Evolutionary conservation across 2,797 vertebrate genomes (phyloP).

Genomic region (Falco columbarius): DNA sequence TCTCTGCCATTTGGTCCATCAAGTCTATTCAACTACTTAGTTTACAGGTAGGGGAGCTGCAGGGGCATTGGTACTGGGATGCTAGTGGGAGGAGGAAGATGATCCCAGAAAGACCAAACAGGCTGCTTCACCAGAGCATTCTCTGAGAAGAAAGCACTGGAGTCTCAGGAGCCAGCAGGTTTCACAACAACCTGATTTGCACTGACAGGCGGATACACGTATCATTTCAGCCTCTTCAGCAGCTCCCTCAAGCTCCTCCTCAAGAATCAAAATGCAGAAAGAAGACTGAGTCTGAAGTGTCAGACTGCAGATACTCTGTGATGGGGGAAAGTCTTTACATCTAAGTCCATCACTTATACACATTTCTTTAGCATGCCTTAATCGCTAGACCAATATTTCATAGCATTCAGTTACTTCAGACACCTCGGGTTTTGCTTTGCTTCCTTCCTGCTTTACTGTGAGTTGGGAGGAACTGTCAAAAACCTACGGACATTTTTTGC

Average conservation of each 20-base stretch:
- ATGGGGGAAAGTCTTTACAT: neutral
- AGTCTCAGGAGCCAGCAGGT: neutral
- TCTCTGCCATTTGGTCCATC: neutral
- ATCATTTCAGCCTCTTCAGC: neutral
- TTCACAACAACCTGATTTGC: neutral
- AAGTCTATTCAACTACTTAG: neutral
- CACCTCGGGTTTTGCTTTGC: neutral
- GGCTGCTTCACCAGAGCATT: neutral
- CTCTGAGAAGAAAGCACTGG: neutral
- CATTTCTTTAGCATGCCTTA: neutral
- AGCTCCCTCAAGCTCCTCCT: neutral
- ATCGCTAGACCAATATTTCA: neutral
- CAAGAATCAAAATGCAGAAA: neutral
- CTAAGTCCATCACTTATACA: neutral
- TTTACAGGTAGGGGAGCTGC: neutral
- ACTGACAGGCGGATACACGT: neutral
- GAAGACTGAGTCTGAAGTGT: neutral
- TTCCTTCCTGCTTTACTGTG: neutral
- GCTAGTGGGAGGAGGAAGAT: neutral
- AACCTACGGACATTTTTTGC: neutral
- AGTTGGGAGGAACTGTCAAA: neutral
- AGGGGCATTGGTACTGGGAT: fast-evolving
- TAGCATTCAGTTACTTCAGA: neutral
- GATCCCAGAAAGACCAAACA: neutral
- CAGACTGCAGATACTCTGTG: neutral